phyloP scores from a whole-genome alignment of 2,888 invertebrate species.

The Mythimna albipuncta region DNA sequence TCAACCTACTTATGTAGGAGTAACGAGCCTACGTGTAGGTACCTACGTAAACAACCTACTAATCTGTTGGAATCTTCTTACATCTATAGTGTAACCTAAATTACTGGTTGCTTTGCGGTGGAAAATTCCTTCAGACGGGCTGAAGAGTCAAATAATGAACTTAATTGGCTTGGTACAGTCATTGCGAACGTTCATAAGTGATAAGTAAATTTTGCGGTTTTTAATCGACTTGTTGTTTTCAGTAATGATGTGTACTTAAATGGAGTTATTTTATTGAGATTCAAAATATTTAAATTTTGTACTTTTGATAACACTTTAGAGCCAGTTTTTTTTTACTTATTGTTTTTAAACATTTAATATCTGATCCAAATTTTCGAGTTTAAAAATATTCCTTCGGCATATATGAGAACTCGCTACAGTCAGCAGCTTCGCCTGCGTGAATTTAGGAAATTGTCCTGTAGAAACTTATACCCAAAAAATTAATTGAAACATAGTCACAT shows the following conservation, averaged over 20 bases:
- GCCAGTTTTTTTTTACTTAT: background rate
- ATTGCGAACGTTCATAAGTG: background rate
- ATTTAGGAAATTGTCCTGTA: too few relatives aligned
- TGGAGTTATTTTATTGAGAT: background rate
- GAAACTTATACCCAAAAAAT: too few relatives aligned
- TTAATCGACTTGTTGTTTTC: background rate
- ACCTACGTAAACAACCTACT: background rate
- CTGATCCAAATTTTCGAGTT: too few relatives aligned
- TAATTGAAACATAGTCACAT: too few relatives aligned
- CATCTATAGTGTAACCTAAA: slow-evolving; percentile 47
- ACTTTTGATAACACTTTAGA: background rate
- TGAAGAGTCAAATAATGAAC: slow-evolving; percentile 36
- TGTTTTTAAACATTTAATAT: too few relatives aligned
- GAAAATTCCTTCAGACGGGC: slow-evolving; percentile 60
- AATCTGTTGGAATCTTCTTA: slow-evolving; percentile 38
- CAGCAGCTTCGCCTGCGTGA: background rate
- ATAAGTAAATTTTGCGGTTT: background rate
- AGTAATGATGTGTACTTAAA: background rate
- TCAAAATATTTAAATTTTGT: background rate
- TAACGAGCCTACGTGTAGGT: slow-evolving; percentile 3
- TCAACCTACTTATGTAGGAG: background rate
- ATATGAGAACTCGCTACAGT: background rate
- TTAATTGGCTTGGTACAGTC: slow-evolving; percentile 16
- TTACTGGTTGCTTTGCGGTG: slow-evolving; percentile 53
- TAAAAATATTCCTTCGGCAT: background rate